Evolutionary conservation across 2,888 invertebrate genomes (phyloP).

Genomic region (Frankliniella intonsa): DNA sequence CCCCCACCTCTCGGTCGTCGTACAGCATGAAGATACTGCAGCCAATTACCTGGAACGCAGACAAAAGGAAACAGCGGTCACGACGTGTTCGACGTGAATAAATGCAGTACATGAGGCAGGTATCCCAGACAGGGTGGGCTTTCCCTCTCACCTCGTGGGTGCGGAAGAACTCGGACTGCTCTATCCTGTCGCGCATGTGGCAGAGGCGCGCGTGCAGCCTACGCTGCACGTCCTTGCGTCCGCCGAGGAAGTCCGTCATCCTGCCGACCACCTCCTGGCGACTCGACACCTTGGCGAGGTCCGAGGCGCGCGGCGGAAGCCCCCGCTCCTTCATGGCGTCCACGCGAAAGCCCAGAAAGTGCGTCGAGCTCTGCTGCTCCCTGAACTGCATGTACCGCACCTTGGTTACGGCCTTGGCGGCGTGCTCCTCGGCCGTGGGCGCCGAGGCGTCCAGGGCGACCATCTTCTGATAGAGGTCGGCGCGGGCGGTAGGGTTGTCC

Average conservation of each 20-base stretch:
- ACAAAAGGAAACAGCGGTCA: slow-evolving; percentile 15
- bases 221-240: slow-evolving; percentile 59
- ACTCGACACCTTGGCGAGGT: slow-evolving; percentile 81
- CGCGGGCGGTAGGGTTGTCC: slow-evolving; percentile 72
- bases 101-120: no score
- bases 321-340: slow-evolving; percentile 87
- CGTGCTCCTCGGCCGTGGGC: slow-evolving; percentile 79
- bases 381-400: slow-evolving; percentile 95
- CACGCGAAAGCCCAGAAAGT: slow-evolving; percentile 88
- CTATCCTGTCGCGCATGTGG: slow-evolving; percentile 72
- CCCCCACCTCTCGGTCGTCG: slow-evolving; percentile 80
- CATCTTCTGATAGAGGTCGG: slow-evolving; percentile 95
- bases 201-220: slow-evolving; percentile 68
- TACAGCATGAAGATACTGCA: slow-evolving; percentile 92
- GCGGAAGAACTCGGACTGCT: slow-evolving; percentile 77
- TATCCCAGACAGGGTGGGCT: no score
- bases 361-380: slow-evolving; percentile 88
- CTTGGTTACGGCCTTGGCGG: slow-evolving; percentile 82
- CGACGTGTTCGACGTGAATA: neutral
- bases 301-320: slow-evolving; percentile 75
- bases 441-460: slow-evolving; percentile 81
- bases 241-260: slow-evolving; percentile 68
- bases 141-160: slow-evolving; percentile 65
- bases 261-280: slow-evolving; percentile 68
- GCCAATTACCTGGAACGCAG: slow-evolving; percentile 62